A percentile compares a stretch with the other conserved stretches of the same genome.
phyloP scores from a whole-genome alignment of 2,888 invertebrate species.

The Xylocampa areola region DNA sequence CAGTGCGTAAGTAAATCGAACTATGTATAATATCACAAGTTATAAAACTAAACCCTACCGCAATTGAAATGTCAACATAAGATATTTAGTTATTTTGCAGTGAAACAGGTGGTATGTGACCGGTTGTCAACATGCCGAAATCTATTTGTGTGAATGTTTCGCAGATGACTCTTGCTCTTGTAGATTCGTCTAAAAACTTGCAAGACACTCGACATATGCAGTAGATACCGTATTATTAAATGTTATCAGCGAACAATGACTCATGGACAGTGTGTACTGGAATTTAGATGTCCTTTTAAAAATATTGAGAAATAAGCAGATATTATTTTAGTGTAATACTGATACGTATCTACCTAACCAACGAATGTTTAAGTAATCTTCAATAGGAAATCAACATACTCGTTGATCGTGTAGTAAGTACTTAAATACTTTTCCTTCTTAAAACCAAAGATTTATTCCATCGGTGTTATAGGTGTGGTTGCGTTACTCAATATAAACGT shows the following conservation, averaged over 20 bases:
- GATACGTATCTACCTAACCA: no score
- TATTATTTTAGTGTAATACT: no score
- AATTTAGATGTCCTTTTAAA: no score
- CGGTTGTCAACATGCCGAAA: constrained; percentile 59
- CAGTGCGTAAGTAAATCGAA: constrained; percentile 13
- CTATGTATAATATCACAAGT: constrained; percentile 29
- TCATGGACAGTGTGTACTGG: constrained; percentile 3
- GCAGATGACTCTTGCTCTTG: constrained; percentile 51
- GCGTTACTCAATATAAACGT: constrained; percentile 58
- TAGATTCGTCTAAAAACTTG: constrained; percentile 52
- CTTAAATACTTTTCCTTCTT: constrained; percentile 3
- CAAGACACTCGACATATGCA: constrained; percentile 38
- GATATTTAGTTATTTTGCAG: constrained; percentile 59
- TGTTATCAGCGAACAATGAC: constrained; percentile 41
- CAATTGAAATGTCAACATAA: constrained; percentile 46
- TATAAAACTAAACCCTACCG: constrained; percentile 32
- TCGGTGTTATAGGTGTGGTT: constrained; percentile 54
- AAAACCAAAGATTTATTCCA: constrained; percentile 48
- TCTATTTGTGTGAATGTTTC: constrained; percentile 61
- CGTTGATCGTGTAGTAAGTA: neutral
- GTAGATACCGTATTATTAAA: constrained; percentile 42
- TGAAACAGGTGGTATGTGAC: constrained; percentile 69
- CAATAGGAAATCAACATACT: constrained; percentile 3
- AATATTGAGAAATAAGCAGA: no score
- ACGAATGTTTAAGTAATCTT: no score